phyloP scores from a whole-genome alignment of 2,113 vertebrate genomes.

The Chlorodrepanis virens region DNA sequence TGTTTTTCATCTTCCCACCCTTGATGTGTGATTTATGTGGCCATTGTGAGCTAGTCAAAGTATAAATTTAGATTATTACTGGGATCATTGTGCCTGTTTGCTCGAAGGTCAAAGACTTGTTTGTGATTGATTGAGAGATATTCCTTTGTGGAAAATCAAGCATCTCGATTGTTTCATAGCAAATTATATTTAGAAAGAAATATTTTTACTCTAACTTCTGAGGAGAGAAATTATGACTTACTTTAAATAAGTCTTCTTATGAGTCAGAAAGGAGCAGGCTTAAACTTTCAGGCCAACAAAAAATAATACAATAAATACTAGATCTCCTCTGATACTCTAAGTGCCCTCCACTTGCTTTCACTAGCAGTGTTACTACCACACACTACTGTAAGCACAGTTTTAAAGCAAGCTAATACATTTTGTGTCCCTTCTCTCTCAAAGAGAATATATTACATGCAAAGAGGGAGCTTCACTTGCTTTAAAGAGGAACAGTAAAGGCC shows the following conservation, averaged over 20 bases:
- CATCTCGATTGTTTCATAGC: not conserved
- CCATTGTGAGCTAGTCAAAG: not conserved
- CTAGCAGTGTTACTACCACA: not conserved
- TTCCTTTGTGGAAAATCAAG: not conserved
- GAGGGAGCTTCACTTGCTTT: not conserved
- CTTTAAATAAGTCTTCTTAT: not conserved
- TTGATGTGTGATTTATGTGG: not conserved
- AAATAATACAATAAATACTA: not conserved
- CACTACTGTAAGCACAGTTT: not conserved
- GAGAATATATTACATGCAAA: not conserved
- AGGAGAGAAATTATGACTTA: not conserved
- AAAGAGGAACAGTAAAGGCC: not conserved
- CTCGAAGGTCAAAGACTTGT: not conserved
- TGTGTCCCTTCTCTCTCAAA: not conserved
- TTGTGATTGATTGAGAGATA: not conserved
- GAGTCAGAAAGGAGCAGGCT: not conserved
- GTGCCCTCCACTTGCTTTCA: not conserved
- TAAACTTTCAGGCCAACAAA: not conserved
- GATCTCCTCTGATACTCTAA: not conserved
- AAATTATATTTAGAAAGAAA: slow-evolving; percentile 7
- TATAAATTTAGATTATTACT: not conserved
- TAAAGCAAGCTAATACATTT: not conserved
- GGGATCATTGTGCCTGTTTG: not conserved
- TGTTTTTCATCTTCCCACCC: not conserved
- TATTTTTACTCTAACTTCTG: not conserved